A percentile compares a stretch with the other conserved stretches of the same genome.
phyloP scores from a whole-genome alignment of 1,140 invertebrate species.

The Trachymyrmex cornetzi region DNA sequence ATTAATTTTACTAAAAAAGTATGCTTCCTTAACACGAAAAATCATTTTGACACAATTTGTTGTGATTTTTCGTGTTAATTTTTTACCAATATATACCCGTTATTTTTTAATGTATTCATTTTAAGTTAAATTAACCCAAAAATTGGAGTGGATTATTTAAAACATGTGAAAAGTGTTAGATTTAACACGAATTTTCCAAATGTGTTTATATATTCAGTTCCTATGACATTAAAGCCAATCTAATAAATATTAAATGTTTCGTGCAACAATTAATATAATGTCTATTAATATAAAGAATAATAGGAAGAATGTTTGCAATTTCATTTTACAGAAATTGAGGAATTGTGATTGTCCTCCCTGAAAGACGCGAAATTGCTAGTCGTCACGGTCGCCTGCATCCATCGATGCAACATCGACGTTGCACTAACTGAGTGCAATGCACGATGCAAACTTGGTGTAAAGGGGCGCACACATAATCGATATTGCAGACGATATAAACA shows the following conservation, averaged over 20 bases:
- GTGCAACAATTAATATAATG: neutral
- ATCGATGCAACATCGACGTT: slow-evolving; percentile 29
- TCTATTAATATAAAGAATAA: neutral
- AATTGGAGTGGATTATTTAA: no score
- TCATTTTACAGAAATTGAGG: neutral
- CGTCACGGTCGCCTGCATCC: slow-evolving; percentile 40
- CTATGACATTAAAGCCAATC: neutral
- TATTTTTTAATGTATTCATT: no score
- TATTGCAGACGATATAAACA: neutral
- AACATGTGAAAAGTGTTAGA: no score
- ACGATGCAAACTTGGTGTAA: slow-evolving; percentile 36
- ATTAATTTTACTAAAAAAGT: no score
- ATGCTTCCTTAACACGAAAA: no score
- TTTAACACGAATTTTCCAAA: neutral
- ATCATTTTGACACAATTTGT: no score
- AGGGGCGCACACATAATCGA: slow-evolving; percentile 21
- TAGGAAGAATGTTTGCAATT: neutral
- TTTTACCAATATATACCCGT: no score
- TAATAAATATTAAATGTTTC: neutral
- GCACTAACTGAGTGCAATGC: slow-evolving; percentile 19
- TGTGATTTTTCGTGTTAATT: no score
- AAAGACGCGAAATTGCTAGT: slow-evolving; percentile 38
- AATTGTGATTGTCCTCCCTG: slow-evolving; percentile 8
- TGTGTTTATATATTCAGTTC: neutral
- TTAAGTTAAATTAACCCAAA: no score